Percentiles rank a stretch among this genome's conserved stretches.
These are phyloP conservation scores for Epistrophella euchroma DNA, from an alignment of 2,888 invertebrate genomes.

Conservation along the genomic window DNA sequence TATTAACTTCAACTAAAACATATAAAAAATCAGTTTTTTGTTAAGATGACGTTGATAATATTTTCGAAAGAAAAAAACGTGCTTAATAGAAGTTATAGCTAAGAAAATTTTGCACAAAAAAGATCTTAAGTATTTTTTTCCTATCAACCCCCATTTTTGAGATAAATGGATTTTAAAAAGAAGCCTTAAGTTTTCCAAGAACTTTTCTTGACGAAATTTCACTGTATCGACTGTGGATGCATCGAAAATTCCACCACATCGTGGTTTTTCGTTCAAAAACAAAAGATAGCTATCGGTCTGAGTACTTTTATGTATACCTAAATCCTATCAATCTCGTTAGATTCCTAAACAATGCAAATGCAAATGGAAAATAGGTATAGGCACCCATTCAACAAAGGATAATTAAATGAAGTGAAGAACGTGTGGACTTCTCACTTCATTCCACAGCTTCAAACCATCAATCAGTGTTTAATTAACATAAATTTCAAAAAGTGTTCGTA, in stretches of 20 bases:
- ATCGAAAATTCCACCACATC: neutral
- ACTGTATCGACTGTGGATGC: neutral
- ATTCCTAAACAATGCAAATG: conserved; percentile 3
- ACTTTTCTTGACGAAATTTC: neutral
- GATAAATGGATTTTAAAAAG: no score
- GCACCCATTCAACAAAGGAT: conserved; percentile 59
- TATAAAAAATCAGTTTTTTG: no score
- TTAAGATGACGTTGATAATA: no score
- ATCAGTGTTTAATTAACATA: conserved; percentile 75
- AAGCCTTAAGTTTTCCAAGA: no score
- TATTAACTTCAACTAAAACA: no score
- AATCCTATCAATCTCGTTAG: conserved; percentile 34
- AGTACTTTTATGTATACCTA: neutral
- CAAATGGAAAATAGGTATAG: no score
- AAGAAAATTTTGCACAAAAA: no score
- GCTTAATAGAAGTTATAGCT: no score
- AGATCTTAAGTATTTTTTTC: neutral
- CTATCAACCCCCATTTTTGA: neutral
- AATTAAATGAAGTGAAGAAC: conserved; percentile 70
- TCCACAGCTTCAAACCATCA: conserved; percentile 51
- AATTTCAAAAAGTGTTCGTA: conserved; percentile 57
- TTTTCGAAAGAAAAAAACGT: no score
- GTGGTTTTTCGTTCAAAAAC: neutral
- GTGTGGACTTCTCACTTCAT: conserved; percentile 49
- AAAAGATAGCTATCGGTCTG: neutral